These are phyloP conservation scores for Vultur gryphus DNA, from an alignment of 2,797 vertebrate genomes.

Conservation along the genomic window DNA sequence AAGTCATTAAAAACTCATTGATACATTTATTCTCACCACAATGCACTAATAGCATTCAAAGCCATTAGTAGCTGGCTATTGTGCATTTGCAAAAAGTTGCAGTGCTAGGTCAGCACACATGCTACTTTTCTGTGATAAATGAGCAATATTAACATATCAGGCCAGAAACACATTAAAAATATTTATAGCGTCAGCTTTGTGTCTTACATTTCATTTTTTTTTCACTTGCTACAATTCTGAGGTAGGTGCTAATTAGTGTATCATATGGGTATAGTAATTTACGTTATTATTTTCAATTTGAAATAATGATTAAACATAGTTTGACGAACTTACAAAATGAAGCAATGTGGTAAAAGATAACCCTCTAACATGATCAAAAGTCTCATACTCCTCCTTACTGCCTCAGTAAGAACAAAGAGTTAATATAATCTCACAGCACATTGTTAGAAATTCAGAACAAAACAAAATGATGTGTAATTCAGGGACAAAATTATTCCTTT, in stretches of 20 bases:
- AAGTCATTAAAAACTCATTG: conserved; percentile 23
- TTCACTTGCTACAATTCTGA: background rate
- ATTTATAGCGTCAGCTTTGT: conserved; percentile 15
- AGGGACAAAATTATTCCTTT: background rate
- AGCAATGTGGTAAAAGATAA: background rate
- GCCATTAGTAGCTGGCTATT: conserved; percentile 21
- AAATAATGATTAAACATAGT: background rate
- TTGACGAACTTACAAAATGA: background rate
- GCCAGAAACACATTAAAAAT: conserved; percentile 22
- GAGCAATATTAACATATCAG: conserved; percentile 17
- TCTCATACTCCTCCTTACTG: background rate
- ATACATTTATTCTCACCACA: conserved; percentile 1
- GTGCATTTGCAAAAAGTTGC: conserved; percentile 47
- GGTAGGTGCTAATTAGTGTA: background rate
- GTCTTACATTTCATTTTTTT: background rate
- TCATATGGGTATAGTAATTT: background rate
- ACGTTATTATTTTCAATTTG: background rate
- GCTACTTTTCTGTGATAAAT: conserved; percentile 36
- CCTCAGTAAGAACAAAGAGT: background rate
- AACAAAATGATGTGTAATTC: background rate
- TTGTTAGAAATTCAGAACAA: background rate
- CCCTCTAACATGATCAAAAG: background rate
- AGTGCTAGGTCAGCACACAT: conserved; percentile 24
- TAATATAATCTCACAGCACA: background rate
- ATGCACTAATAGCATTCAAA: conserved; percentile 17